These are phyloP conservation scores for Diorhabda sublineata DNA, from an alignment of 1,140 invertebrate genomes.

Conservation along the genomic window DNA sequence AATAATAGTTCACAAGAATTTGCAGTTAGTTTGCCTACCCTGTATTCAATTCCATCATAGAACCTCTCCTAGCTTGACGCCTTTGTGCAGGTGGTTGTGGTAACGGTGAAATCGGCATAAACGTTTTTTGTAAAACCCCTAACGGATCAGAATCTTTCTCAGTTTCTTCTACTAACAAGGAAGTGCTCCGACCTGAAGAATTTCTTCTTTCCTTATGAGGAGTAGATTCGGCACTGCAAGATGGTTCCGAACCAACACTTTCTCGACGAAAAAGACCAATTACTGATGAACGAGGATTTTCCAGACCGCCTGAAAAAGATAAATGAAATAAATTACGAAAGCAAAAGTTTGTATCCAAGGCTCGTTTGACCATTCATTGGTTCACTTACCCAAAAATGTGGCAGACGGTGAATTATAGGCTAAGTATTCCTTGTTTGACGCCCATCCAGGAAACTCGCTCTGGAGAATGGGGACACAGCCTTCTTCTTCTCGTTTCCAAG, in stretches of 20 bases:
- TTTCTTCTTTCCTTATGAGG: conserved; percentile 45
- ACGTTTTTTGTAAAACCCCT: conserved; percentile 49
- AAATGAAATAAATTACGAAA: conserved; percentile 5
- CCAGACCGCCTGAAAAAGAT: conserved; percentile 57
- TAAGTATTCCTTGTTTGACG: conserved; percentile 87
- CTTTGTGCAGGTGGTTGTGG: conserved; percentile 52
- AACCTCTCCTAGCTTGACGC: conserved; percentile 59
- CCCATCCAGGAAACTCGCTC: conserved; percentile 87
- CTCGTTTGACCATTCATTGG: not conserved
- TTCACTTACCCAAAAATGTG: conserved; percentile 74
- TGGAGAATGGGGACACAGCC: conserved; percentile 71
- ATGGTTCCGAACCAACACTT: conserved; percentile 55
- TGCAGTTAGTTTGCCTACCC: conserved; percentile 50
- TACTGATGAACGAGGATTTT: conserved; percentile 65
- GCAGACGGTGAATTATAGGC: conserved; percentile 88
- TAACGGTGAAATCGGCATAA: conserved; percentile 37
- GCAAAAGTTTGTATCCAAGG: not conserved
- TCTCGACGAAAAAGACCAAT: conserved; percentile 67
- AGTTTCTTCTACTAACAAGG: conserved; percentile 55
- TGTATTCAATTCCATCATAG: conserved; percentile 60
- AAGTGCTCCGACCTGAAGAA: conserved; percentile 45
- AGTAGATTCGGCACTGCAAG: conserved; percentile 48
- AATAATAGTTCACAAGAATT: too few relatives aligned
- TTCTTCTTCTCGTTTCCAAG: conserved; percentile 79
- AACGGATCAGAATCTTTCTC: conserved; percentile 54